A percentile compares a stretch with the other conserved stretches of the same genome.
Conservation (phyloP, 2,888 invertebrate species). For the Watsonalla cultraria region DNA sequence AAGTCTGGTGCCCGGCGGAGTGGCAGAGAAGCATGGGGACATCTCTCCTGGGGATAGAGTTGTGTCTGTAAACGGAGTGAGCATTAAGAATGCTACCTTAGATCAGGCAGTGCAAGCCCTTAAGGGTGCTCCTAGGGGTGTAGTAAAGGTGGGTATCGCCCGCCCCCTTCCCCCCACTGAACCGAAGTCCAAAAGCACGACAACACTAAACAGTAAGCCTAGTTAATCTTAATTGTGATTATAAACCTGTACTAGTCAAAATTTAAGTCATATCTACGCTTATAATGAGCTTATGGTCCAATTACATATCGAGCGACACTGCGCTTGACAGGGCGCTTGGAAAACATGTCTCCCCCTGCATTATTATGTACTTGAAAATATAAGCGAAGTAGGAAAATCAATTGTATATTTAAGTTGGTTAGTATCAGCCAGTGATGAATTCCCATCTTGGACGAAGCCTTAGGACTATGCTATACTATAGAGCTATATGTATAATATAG, state of each 20-base stretch:
- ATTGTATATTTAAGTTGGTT: no score
- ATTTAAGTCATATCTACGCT: slow-evolving; percentile 62
- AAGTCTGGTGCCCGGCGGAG: slow-evolving; percentile 97
- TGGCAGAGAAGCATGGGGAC: slow-evolving; percentile 96
- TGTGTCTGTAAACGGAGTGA: slow-evolving; percentile 93
- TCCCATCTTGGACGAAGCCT: no score
- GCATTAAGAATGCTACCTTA: slow-evolving; percentile 93
- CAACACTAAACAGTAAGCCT: slow-evolving; percentile 55
- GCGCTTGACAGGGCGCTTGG: slow-evolving; percentile 24
- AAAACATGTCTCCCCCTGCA: slow-evolving; percentile 1
- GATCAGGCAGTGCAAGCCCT: slow-evolving; percentile 97
- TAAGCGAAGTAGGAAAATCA: no score
- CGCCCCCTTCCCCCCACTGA: slow-evolving; percentile 83
- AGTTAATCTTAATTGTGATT: slow-evolving; percentile 58
- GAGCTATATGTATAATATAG: no score
- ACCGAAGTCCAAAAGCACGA: slow-evolving; percentile 62
- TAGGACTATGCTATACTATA: no score
- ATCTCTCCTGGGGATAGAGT: slow-evolving; percentile 97
- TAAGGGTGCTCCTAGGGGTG: slow-evolving; percentile 94
- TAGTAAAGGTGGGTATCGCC: slow-evolving; percentile 94
- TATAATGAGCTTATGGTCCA: slow-evolving; percentile 39
- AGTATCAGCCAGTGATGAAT: no score
- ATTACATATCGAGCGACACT: slow-evolving; percentile 43
- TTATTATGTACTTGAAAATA: no score
- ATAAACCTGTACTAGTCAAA: slow-evolving; percentile 61